A percentile compares a stretch with the other conserved stretches of the same genome.
Conservation (phyloP, 2,888 invertebrate species). For the Cryptophagus acutangulus region DNA sequence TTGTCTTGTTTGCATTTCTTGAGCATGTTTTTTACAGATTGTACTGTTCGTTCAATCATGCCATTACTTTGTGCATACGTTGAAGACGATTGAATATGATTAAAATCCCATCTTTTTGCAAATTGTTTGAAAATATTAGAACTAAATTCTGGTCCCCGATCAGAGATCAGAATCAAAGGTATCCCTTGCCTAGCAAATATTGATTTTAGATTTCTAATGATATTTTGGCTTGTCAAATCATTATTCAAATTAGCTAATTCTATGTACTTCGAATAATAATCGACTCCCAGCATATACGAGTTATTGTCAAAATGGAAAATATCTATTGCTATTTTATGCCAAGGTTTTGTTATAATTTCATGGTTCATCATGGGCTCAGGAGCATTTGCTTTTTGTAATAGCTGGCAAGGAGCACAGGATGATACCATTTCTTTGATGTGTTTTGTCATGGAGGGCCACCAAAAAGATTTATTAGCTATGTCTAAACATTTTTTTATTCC, state of each 20-base stretch:
- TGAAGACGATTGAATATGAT: constrained; percentile 12
- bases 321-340: constrained; percentile 12
- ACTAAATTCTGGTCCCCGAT: constrained; percentile 13
- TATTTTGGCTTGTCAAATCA: constrained; percentile 1
- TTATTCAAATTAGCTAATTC: constrained; percentile 5
- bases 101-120: constrained; percentile 15
- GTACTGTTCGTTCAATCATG: constrained; percentile 19
- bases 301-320: constrained; percentile 12
- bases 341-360: constrained; percentile 9
- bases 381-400: constrained; percentile 2
- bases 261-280: constrained; percentile 8
- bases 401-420: background rate
- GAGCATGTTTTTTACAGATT: constrained; percentile 23
- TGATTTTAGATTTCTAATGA: constrained; percentile 14
- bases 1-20: constrained; percentile 18
- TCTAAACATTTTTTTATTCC: too few species aligned
- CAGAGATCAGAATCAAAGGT: constrained; percentile 16
- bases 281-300: constrained; percentile 9
- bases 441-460: constrained; percentile 12
- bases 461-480: constrained; percentile 3
- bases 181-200: constrained; percentile 20
- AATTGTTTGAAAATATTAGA: constrained; percentile 15
- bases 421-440: constrained; percentile 11
- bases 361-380: constrained; percentile 13
- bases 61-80: constrained; percentile 16